Conservation (phyloP, 2,888 invertebrate species). For the Unio delphinus region DNA sequence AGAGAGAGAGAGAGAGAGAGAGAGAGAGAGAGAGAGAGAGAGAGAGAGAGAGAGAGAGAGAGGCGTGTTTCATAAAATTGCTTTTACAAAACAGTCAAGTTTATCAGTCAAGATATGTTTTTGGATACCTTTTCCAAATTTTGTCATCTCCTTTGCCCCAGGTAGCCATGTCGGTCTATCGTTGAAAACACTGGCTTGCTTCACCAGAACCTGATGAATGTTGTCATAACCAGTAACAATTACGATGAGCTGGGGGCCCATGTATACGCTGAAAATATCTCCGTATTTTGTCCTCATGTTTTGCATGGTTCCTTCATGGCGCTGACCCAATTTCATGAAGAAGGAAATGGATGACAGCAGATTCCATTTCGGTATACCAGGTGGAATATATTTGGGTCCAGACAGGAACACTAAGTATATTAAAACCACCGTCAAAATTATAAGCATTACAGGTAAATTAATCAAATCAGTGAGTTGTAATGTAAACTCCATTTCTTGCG, state of each 20-base stretch:
- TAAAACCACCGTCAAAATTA: slow-evolving; percentile 14
- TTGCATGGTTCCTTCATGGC: slow-evolving; percentile 7
- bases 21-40: too few relatives aligned
- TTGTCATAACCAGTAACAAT: slow-evolving; percentile 25
- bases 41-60: too few relatives aligned
- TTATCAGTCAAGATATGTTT: too few relatives aligned
- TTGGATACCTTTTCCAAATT: too few relatives aligned
- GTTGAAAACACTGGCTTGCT: slow-evolving; percentile 17
- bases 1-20: too few relatives aligned
- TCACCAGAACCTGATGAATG: slow-evolving; percentile 28
- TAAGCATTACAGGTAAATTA: slow-evolving; percentile 9
- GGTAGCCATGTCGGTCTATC: slow-evolving; percentile 17
- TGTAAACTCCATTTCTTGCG: neutral
- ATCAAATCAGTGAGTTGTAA: slow-evolving; percentile 15
- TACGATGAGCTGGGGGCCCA: slow-evolving; percentile 21
- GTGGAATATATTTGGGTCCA: slow-evolving; percentile 15
- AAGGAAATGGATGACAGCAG: slow-evolving; percentile 7
- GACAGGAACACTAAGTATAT: slow-evolving; percentile 7
- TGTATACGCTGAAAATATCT: slow-evolving; percentile 17
- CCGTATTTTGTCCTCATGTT: slow-evolving; percentile 22
- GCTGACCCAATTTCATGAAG: slow-evolving; percentile 6
- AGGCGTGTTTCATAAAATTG: too few relatives aligned
- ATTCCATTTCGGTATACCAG: slow-evolving; percentile 20
- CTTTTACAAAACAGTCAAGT: too few relatives aligned
- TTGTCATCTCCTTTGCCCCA: neutral